Evolutionary conservation across 2,888 invertebrate genomes (phyloP).

Genomic region (Amphipyra berbera): DNA sequence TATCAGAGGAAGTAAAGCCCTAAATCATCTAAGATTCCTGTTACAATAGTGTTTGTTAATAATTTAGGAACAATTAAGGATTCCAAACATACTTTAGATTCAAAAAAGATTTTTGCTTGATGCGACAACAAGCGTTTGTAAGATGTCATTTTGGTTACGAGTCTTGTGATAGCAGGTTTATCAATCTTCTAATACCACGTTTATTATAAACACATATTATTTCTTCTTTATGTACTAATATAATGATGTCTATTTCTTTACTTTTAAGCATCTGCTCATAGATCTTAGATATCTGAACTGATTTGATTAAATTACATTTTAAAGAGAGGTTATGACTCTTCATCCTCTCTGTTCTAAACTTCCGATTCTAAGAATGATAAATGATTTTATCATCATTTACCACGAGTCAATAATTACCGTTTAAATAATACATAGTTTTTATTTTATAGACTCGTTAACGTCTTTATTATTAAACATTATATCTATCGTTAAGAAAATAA

Average conservation of each 20-base stretch:
- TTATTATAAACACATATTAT: too few species aligned
- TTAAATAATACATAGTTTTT: conserved; percentile 5
- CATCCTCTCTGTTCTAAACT: too few species aligned
- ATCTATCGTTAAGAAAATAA: conserved; percentile 17
- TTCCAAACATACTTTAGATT: neutral
- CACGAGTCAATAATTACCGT: neutral
- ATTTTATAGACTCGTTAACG: conserved; percentile 6
- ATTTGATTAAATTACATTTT: too few species aligned
- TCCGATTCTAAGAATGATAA: too few species aligned
- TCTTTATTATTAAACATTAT: conserved; percentile 22
- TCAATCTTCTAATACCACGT: too few species aligned
- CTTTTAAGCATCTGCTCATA: too few species aligned
- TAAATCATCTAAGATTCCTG: neutral
- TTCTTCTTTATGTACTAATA: too few species aligned
- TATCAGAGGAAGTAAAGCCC: neutral
- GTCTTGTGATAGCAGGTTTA: too few species aligned
- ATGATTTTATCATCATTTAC: neutral
- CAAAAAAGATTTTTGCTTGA: conserved; percentile 7
- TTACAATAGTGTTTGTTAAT: neutral
- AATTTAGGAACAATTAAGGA: conserved; percentile 1
- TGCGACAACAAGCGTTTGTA: conserved; percentile 1
- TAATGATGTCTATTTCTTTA: too few species aligned
- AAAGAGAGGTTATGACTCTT: too few species aligned
- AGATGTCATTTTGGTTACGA: conserved; percentile 4
- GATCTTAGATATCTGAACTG: too few species aligned